Evolutionary conservation across 2,888 invertebrate species (phyloP), one percentile per base, ranked within the genome.

Genomic region (Cordilura impudica): DNA sequence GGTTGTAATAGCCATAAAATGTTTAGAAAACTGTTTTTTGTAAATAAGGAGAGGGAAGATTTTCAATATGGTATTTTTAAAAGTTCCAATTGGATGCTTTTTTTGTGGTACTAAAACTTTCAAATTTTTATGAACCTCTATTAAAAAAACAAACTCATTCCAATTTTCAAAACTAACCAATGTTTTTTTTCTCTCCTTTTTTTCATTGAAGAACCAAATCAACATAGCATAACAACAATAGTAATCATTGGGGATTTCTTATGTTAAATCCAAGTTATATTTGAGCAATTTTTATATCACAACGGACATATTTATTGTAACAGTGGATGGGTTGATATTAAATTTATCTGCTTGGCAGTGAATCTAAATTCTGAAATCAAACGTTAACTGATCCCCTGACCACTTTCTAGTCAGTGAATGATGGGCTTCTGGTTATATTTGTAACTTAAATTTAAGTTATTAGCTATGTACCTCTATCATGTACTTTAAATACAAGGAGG

Each of bases 201-300:
- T 31, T 39, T 39, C n/a, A 51, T 2, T 23, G 14, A n/a, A 23
- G 7, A 26, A 23, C 21, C 23, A 35, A 21, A 61, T 29, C 12
- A 39, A 18, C 47, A 61, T 45, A 5, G 12, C n/a, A 12, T 7
- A 23, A 16, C 16, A 67, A 16, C 16, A 67, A 16, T n/a, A 47
- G 56, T 56, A 47, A 56, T 56, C 67, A 47, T 56, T 31, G 21
- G 67, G 56, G 56, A 56, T 56, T 6, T 8, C n/a, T 31, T 19
- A 29, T 54, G 23, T 65, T 65, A 23, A 18, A 51, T 23, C 16
- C 18, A 39, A 23, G 8, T 54, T 19, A 8, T 31, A 54, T 12
- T 54, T 31, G 31, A 18, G 18, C 31, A 29, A 53, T n/a, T 51
- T 65, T 53, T 6, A 10, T 31, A 12, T 3, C 12, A 31, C 8